A percentile compares a stretch with the other conserved stretches of the same genome.
Conservation (phyloP, 2,797 vertebrate species). For the Coccyzus lansbergi region DNA sequence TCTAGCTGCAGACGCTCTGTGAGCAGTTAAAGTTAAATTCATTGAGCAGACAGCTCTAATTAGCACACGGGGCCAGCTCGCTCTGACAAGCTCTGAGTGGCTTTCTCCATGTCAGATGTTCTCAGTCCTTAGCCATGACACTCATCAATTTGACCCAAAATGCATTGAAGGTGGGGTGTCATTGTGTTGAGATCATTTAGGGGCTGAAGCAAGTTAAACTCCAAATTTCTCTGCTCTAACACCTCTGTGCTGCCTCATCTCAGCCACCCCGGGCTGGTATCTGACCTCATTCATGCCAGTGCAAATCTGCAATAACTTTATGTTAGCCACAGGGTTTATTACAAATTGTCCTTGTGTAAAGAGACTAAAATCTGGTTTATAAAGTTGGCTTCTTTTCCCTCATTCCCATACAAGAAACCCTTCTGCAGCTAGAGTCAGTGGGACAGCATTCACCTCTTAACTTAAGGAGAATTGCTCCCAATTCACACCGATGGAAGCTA, state of each 20-base stretch:
- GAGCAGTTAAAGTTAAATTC: slow-evolving; percentile 22
- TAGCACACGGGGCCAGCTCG: not conserved
- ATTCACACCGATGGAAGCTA: not conserved
- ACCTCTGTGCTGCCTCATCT: not conserved
- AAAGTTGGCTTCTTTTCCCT: slow-evolving; percentile 42
- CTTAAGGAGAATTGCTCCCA: not conserved
- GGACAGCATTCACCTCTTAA: slow-evolving; percentile 39
- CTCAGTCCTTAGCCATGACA: not conserved
- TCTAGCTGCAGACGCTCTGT: slow-evolving; percentile 17
- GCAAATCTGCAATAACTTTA: slow-evolving; percentile 57
- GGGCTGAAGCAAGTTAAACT: not conserved
- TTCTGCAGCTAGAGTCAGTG: slow-evolving; percentile 1
- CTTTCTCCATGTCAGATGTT: not conserved
- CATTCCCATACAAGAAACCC: slow-evolving; percentile 9
- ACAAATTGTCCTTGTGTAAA: slow-evolving; percentile 68
- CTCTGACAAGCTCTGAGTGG: not conserved
- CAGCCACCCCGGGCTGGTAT: slow-evolving; percentile 55
- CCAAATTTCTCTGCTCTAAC: not conserved
- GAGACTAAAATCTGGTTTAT: slow-evolving; percentile 61
- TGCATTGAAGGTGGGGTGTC: not conserved
- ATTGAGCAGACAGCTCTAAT: slow-evolving; percentile 60
- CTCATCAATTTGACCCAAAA: slow-evolving; percentile 38
- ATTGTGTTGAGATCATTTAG: accelerated
- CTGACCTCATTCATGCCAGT: slow-evolving; percentile 67
- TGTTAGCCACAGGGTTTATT: slow-evolving; percentile 59